Percentiles rank a stretch among this genome's conserved stretches.
Evolutionary conservation across 2,797 vertebrate genomes (phyloP).

Genomic region (Squalus acanthias): DNA sequence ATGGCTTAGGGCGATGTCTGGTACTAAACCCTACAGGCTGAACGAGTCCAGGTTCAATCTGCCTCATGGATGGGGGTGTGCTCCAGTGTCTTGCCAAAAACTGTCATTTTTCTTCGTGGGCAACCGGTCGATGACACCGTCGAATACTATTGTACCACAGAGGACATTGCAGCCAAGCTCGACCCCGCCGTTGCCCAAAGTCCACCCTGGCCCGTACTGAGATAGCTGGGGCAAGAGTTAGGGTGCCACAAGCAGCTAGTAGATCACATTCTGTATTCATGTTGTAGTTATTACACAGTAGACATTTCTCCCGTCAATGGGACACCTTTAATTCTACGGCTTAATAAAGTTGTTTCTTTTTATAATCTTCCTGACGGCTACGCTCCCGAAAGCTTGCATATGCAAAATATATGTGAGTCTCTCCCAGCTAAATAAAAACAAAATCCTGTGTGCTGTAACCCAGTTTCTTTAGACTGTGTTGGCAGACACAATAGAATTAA

Average conservation of each 20-base stretch:
- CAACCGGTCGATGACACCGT: neutral
- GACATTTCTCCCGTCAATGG: neutral
- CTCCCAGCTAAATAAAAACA: neutral
- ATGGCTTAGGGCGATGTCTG: neutral
- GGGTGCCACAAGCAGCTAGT: neutral
- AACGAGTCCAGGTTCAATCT: neutral
- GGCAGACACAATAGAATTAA: neutral
- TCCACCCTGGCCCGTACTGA: neutral
- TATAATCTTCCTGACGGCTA: neutral
- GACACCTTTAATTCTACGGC: neutral
- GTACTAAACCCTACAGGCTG: neutral
- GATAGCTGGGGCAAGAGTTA: neutral
- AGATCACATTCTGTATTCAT: neutral
- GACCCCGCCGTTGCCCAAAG: neutral
- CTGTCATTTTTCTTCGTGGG: neutral
- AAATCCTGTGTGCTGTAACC: neutral
- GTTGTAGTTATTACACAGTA: neutral
- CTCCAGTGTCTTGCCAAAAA: neutral
- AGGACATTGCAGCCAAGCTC: neutral
- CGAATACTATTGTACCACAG: neutral
- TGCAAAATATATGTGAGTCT: neutral
- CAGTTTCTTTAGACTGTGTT: neutral
- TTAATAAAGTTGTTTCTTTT: neutral
- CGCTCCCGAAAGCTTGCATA: neutral
- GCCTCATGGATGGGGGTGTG: neutral